phyloP scores from a whole-genome alignment of 2,888 invertebrate species.

The Plebejus melissa region DNA sequence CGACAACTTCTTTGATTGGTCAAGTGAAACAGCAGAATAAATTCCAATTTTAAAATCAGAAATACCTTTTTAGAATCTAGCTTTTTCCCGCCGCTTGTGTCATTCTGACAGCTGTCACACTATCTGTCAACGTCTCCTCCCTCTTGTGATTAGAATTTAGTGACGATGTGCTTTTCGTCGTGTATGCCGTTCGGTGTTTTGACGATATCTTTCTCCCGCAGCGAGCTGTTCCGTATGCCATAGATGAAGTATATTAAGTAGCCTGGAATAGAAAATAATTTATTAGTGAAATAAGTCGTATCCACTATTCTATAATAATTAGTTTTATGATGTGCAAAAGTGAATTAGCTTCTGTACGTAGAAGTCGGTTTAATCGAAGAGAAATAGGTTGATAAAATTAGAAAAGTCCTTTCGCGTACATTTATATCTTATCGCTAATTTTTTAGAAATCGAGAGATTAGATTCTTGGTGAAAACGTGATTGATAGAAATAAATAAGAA shows the following conservation, averaged over 20 bases:
- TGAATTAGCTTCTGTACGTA: background rate
- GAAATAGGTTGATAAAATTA: no score
- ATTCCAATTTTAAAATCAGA: background rate
- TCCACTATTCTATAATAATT: background rate
- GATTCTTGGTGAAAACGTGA: no score
- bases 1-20: background rate
- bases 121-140: background rate
- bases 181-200: constrained; percentile 41
- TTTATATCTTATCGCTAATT: no score
- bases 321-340: background rate
- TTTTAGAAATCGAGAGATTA: no score
- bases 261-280: constrained; percentile 72
- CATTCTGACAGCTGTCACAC: background rate
- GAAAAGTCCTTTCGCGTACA: no score
- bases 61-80: background rate
- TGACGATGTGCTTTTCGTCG: constrained; percentile 51
- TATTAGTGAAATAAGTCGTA: no score
- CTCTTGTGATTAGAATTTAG: constrained; percentile 54
- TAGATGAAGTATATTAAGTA: constrained; percentile 92
- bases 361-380: no score
- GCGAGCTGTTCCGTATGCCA: constrained; percentile 87
- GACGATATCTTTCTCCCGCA: constrained; percentile 56
- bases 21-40: background rate
- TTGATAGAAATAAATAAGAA: no score
- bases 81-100: background rate